Base-by-base conservation (phyloP, 2,113 vertebrate genomes). In the Odobenus rosmarus region DNA sequence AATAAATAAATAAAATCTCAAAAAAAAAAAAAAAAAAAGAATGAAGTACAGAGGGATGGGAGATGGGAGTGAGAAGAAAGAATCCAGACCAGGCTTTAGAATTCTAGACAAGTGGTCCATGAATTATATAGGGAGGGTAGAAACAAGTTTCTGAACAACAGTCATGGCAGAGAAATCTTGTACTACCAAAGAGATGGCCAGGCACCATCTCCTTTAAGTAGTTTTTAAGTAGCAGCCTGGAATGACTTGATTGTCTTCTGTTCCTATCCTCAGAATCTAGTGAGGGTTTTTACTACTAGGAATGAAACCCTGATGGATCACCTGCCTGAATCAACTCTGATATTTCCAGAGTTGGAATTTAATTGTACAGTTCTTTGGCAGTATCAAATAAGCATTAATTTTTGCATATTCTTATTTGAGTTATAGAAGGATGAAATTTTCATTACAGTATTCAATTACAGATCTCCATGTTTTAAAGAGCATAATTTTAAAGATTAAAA, bases 311-410 rank as follows among this genome's bases (percentile, higher is more conserved):
- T 94, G 59, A 49, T 88, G 36, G 31, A 7, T 61, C 42, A 15
- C 33, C 10, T 90, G 33, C 18, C 26, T 85, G n/a, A 69, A 59
- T 69, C 55, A 62, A 33, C 64, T 80, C 46, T 13, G 62, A 15
- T 83, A 84, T 49, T 74, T 97, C 67, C 51, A 83, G 13, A 88
- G 55, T 64, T 64, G 62, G 36, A 82, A 86, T 92, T 86, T 82
- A 82, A 77, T 74, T 71, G 21, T 3, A 39, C 5, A 13, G 11
- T 85, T 92, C 26, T 97, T 80, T 82, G 14, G 23, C 19, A 83
- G 21, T 94, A 24, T 74, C 81, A 93, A 31, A 79, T 91, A 69
- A 84, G 24, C 74, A 64, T 88, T 90, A n/a, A 85, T 64, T 51
- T 53, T 85, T 83, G 33, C 26, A 26, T 81, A 62, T 51, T 95